Conservation (phyloP, 92 coral and sea anemone genomes). For the Meandrina meandrites region DNA sequence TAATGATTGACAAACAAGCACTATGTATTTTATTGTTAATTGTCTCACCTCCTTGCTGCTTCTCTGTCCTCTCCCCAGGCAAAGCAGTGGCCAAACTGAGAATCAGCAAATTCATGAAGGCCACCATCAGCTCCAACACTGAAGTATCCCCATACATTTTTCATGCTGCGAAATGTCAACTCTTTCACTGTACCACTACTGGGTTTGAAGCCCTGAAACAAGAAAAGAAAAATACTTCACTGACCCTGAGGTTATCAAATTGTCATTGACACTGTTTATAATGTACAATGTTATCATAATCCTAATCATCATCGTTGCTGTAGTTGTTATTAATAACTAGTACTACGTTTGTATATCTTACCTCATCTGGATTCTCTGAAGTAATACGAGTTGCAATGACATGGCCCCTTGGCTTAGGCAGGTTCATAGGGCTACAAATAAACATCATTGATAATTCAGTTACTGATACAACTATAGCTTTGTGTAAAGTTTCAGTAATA, state of each 20-base stretch:
- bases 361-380: conserved; percentile 99
- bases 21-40: background rate
- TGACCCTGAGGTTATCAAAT: no score
- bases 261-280: no score
- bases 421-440: conserved; percentile 61
- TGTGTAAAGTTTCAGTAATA: no score
- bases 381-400: conserved; percentile 99
- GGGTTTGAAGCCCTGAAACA: conserved; percentile 94
- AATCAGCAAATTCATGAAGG: conserved; percentile 97
- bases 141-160: conserved; percentile 97
- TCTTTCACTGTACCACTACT: conserved; percentile 99
- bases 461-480: background rate
- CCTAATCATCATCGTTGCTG: no score
- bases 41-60: conserved; percentile 84
- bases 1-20: no score
- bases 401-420: conserved; percentile 87
- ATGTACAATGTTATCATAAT: no score
- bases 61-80: conserved; percentile 99
- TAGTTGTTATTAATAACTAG: no score
- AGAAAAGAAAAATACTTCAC: background rate
- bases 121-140: conserved; percentile 99
- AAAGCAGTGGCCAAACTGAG: conserved; percentile 99
- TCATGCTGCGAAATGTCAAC: conserved; percentile 96
- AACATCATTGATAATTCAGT: background rate
- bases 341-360: no score